Evolutionary conservation across 2,888 invertebrate species (phyloP), one percentile per base, ranked within the genome.

Genomic region (Chloroclystis v-ata): DNA sequence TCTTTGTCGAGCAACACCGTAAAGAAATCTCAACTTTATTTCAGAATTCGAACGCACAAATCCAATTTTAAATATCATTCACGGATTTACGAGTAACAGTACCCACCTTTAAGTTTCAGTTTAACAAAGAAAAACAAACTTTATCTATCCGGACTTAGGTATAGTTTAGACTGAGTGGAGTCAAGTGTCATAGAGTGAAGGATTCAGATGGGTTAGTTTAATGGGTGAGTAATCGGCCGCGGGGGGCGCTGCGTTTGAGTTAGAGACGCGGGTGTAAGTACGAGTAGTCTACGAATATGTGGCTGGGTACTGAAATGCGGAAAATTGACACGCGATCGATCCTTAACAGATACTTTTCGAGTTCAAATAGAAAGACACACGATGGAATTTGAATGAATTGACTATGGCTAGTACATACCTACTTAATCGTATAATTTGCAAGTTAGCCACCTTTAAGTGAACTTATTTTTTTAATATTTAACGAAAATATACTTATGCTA

Each of bases 221-320:
- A 83, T 82, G 82, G 80, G 73, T 74, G 66, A 75, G 75, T 82
- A 77, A 82, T 80, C 78, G 81, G 72, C 75, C 55, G n/a, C 13
- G 13, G 50, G 50, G 43, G 40, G 13, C 16, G 52, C 35, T 71
- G 82, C 61, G 71, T 78, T 78, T 82, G 82, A 83, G n/a, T 2
- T 20, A 5, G 5, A 20, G 20, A 4, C 3, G 20, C 20, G 20
- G 20, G 2, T 20, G 20, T 2, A 4, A 20, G 20, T 20, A 5
- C 2, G 20, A 20, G 20, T 7, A 26, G 9, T 2, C 2, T 2
- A 8, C 9, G n/a, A 9, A 30, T 59, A 41, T 47, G 46, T 47
- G 43, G 13, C 46, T 63, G 53, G 65, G 69, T 45, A 38, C 35
- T 44, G 20, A 24, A 9, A 40, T 20, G 29, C 29, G 30, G 30